phyloP scores from a whole-genome alignment of 2,888 invertebrate genomes.

The Noctuana brunneofusca region DNA sequence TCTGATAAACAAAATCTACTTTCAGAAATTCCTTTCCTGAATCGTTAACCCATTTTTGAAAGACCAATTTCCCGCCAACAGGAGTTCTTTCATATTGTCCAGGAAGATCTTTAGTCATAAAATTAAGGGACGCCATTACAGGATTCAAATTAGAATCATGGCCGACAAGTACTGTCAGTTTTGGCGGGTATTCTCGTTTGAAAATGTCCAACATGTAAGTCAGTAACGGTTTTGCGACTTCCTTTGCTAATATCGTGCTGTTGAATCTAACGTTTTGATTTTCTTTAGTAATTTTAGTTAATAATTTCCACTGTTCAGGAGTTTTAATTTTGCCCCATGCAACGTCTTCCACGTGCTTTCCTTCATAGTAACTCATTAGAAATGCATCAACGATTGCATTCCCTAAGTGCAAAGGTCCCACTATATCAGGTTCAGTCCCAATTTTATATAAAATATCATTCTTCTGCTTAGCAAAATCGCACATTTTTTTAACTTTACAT shows the following conservation, averaged over 20 bases:
- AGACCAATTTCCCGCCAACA: conserved; percentile 67
- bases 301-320: conserved; percentile 51
- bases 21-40: conserved; percentile 48
- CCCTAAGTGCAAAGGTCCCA: conserved; percentile 55
- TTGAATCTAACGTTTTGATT: conserved; percentile 63
- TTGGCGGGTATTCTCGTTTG: conserved; percentile 41
- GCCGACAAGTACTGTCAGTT: conserved; percentile 58
- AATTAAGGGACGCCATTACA: conserved; percentile 51
- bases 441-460: conserved; percentile 48
- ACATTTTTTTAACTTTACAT: conserved; percentile 52
- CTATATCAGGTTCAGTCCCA: conserved; percentile 56
- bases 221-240: conserved; percentile 54
- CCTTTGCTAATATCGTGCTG: conserved; percentile 48
- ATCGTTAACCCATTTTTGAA: conserved; percentile 63
- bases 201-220: conserved; percentile 51
- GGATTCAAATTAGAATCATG: conserved; percentile 67
- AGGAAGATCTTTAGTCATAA: conserved; percentile 52
- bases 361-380: conserved; percentile 69
- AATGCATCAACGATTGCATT: conserved; percentile 60
- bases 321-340: conserved; percentile 63
- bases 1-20: conserved; percentile 63
- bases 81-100: conserved; percentile 62
- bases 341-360: conserved; percentile 51
- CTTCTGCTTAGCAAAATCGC: conserved; percentile 51
- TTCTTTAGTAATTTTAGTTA: conserved; percentile 51